Evolutionary conservation across 2,113 vertebrate genomes (phyloP).

Genomic region (Onychorhynchus coronatus): DNA sequence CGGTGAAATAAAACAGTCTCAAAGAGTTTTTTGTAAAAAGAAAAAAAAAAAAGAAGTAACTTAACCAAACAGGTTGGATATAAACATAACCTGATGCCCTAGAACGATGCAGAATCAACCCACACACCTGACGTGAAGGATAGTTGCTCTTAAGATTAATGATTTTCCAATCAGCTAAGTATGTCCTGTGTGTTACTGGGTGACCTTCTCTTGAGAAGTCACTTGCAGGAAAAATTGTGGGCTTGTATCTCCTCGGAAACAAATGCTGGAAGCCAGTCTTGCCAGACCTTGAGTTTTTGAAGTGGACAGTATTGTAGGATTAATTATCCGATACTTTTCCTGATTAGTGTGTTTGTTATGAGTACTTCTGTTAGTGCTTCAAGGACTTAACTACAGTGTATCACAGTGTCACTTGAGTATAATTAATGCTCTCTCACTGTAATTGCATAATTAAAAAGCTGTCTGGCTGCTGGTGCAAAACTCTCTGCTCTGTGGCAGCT

Average conservation of each 20-base stretch:
- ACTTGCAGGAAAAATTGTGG: constrained; percentile 11
- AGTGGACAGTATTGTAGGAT: constrained; percentile 20
- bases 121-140: background rate
- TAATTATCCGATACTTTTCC: constrained; percentile 48
- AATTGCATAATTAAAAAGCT: constrained; percentile 59
- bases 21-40: background rate
- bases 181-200: background rate
- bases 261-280: constrained; percentile 44
- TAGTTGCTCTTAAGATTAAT: background rate
- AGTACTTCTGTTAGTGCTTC: constrained; percentile 35
- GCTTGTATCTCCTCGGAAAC: constrained; percentile 35
- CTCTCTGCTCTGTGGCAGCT: background rate
- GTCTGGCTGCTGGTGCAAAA: background rate
- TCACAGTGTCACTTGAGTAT: background rate
- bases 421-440: constrained; percentile 41
- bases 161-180: constrained; percentile 60
- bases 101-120: background rate
- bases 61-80: background rate
- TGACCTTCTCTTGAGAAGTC: constrained; percentile 41
- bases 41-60: background rate
- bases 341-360: constrained; percentile 48
- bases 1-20: background rate
- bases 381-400: constrained; percentile 56
- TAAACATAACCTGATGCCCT: background rate
- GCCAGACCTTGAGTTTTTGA: constrained; percentile 44